Conservation (phyloP, 2,797 vertebrate species). For the Heteromormyrus szaboi region DNA sequence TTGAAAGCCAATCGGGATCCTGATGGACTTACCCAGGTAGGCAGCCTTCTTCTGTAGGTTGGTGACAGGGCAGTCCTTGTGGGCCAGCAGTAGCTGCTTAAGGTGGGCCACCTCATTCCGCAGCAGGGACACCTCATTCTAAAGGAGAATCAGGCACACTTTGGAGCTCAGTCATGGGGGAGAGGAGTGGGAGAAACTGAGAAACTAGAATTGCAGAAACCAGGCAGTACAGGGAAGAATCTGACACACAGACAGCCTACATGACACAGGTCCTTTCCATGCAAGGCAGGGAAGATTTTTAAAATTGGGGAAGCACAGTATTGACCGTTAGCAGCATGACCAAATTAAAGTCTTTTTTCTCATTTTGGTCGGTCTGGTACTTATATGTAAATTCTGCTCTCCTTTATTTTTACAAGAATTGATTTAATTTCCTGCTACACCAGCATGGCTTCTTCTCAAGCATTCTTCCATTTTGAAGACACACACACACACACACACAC, state of each 20-base stretch:
- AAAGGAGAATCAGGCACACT: constrained; percentile 23
- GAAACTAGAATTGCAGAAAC: background rate
- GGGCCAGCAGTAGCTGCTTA: constrained; percentile 94
- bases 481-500: background rate
- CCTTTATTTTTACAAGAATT: background rate
- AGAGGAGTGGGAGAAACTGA: background rate
- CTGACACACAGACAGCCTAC: background rate
- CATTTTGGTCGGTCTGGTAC: background rate
- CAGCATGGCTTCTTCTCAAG: background rate
- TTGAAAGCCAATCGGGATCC: background rate
- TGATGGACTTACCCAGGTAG: constrained; percentile 74
- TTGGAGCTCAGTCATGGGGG: background rate
- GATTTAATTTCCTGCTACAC: background rate
- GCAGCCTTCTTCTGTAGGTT: constrained; percentile 89
- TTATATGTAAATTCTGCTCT: background rate
- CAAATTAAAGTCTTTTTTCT: background rate
- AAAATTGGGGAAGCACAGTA: background rate
- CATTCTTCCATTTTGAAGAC: background rate
- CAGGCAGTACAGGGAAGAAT: background rate
- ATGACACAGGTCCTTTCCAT: background rate
- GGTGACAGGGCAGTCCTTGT: constrained; percentile 97
- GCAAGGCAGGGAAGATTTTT: background rate
- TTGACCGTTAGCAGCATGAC: background rate
- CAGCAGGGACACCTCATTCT: constrained; percentile 95
- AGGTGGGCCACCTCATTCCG: constrained; percentile 95